Conservation (phyloP, 2,113 vertebrate species). For the Oncorhynchus nerka region DNA sequence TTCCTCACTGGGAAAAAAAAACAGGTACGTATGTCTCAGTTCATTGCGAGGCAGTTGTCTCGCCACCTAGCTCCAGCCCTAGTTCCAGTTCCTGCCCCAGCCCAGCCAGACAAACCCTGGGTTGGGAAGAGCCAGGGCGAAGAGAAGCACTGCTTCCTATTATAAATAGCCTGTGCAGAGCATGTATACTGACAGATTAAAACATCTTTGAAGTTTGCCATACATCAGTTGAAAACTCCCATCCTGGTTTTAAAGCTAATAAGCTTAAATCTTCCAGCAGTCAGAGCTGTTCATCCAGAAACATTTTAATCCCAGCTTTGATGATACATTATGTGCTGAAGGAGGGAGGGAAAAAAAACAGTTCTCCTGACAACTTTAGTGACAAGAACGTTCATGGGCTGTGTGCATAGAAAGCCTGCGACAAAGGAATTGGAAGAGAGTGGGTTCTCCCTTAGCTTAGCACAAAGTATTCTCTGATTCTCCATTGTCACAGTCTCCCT, state of each 20-base stretch:
- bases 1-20: no score
- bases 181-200: conserved; percentile 74
- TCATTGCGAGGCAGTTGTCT: conserved; percentile 31
- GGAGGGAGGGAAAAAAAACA: conserved; percentile 47
- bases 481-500: neutral
- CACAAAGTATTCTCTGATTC: conserved; percentile 10
- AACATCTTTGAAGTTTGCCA: conserved; percentile 76
- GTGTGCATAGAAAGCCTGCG: conserved; percentile 32
- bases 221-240: conserved; percentile 71
- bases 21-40: conserved; percentile 8
- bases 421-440: conserved; percentile 28
- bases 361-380: conserved; percentile 58
- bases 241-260: conserved; percentile 74
- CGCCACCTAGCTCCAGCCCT: conserved; percentile 6
- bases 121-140: conserved; percentile 49
- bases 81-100: neutral
- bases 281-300: conserved; percentile 60
- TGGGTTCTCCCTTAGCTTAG: neutral
- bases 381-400: conserved; percentile 46
- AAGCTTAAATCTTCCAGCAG: conserved; percentile 74
- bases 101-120: conserved; percentile 44
- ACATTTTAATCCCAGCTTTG: conserved; percentile 75
- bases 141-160: conserved; percentile 27
- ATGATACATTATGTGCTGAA: conserved; percentile 68
- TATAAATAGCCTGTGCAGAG: conserved; percentile 64